Conservation (phyloP, 2,888 invertebrate genomes). For the Chironomus riparius region DNA sequence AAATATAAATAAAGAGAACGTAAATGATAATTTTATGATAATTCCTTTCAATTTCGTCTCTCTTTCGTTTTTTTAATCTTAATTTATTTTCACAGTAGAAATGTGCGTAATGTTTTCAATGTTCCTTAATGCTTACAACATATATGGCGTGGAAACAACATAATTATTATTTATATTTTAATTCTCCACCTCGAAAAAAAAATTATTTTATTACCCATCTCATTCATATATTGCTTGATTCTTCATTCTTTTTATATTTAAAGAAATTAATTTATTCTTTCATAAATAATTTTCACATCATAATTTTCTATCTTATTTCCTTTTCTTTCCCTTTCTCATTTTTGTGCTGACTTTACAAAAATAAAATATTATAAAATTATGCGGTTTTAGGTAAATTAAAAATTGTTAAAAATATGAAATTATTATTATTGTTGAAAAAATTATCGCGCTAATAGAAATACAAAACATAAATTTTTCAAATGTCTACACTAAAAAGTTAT, state of each 20-base stretch:
- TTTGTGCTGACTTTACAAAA: too few species aligned
- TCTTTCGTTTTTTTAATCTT: neutral
- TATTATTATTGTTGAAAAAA: neutral
- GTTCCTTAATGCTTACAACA: neutral
- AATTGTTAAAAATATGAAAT: too few species aligned
- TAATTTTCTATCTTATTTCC: neutral
- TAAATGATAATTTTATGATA: constrained; percentile 19
- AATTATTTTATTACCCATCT: too few species aligned
- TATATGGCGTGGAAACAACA: constrained; percentile 9
- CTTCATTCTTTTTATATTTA: neutral
- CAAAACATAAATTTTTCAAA: neutral
- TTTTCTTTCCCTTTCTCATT: neutral
- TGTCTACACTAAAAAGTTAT: neutral
- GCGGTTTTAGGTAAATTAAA: too few species aligned
- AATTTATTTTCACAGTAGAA: constrained; percentile 2
- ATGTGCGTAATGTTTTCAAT: neutral
- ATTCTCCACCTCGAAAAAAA: neutral
- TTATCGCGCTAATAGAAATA: constrained; percentile 2
- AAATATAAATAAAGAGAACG: neutral
- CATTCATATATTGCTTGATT: too few species aligned
- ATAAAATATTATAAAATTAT: too few species aligned
- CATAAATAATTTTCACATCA: constrained; percentile 10
- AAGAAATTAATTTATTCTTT: neutral
- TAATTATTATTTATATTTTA: constrained; percentile 19
- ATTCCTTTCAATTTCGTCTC: neutral